A percentile compares a stretch with the other conserved stretches of the same genome.
Evolutionary conservation across 2,113 vertebrate species (phyloP).

Genomic region (Gadus chalcogrammus): DNA sequence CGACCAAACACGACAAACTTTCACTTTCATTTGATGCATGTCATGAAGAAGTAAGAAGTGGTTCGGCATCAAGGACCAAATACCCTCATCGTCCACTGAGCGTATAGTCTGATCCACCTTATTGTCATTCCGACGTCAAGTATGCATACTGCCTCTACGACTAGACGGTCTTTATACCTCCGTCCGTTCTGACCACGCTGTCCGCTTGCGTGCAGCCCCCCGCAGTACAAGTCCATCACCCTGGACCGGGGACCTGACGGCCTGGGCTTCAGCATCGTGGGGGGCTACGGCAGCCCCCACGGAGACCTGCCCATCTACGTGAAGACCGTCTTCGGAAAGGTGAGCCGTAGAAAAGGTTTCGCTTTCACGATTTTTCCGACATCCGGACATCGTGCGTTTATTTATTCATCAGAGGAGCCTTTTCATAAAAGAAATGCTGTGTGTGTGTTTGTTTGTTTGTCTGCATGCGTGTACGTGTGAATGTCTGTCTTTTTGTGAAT

Average conservation of each 20-base stretch:
- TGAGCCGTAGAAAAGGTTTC: conserved; percentile 36
- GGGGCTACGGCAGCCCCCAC: conserved; percentile 91
- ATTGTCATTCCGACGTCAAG: too few relatives aligned
- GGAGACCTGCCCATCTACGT: conserved; percentile 97
- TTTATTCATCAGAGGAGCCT: too few relatives aligned
- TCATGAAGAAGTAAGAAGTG: too few relatives aligned
- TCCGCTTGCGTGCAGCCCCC: conserved; percentile 73
- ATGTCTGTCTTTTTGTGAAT: too few relatives aligned
- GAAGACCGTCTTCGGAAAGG: conserved; percentile 96
- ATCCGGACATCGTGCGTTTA: too few relatives aligned
- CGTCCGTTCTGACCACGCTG: background rate
- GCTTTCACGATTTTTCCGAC: too few relatives aligned
- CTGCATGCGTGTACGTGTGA: background rate
- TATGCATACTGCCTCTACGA: too few relatives aligned
- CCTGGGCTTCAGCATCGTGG: conserved; percentile 96
- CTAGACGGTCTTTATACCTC: background rate
- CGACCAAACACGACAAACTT: too few relatives aligned
- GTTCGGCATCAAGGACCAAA: too few relatives aligned
- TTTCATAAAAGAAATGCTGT: background rate
- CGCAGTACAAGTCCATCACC: conserved; percentile 91
- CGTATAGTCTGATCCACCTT: too few relatives aligned
- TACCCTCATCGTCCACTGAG: too few relatives aligned
- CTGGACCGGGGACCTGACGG: conserved; percentile 92
- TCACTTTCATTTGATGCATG: too few relatives aligned
- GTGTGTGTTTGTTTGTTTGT: background rate